phyloP scores from a whole-genome alignment of 2,113 vertebrate genomes.

The Strigops habroptila region DNA sequence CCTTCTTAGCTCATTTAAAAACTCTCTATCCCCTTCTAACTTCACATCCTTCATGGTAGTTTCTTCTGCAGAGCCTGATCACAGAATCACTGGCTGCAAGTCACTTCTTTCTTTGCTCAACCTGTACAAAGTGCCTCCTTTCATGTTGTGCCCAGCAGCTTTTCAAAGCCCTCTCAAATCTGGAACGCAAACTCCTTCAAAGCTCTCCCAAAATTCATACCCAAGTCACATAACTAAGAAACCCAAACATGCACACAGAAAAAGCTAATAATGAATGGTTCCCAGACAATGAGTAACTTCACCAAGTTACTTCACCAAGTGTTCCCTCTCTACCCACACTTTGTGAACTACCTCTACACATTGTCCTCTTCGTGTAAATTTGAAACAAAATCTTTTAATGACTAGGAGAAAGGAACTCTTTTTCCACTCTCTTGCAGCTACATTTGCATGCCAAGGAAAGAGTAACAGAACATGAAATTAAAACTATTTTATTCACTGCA shows the following conservation, averaged over 20 bases:
- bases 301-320: not conserved
- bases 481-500: not conserved
- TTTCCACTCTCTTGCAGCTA: not conserved
- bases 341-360: not conserved
- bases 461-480: not conserved
- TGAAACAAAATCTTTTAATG: not conserved
- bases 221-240: not conserved
- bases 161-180: constrained; percentile 3
- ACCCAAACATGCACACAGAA: not conserved
- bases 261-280: not conserved
- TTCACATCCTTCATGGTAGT: not conserved
- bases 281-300: not conserved
- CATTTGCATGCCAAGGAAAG: constrained; percentile 1
- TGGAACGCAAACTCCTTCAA: not conserved
- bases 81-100: not conserved
- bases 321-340: not conserved
- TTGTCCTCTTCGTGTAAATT: not conserved
- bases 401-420: not conserved
- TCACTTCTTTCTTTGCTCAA: not conserved
- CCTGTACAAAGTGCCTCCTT: not conserved
- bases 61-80: not conserved
- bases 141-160: not conserved
- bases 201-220: not conserved
- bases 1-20: not conserved
- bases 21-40: not conserved